Evolutionary conservation across 2,797 vertebrate species (phyloP).

Genomic region (Phaenicophaeus curvirostris): DNA sequence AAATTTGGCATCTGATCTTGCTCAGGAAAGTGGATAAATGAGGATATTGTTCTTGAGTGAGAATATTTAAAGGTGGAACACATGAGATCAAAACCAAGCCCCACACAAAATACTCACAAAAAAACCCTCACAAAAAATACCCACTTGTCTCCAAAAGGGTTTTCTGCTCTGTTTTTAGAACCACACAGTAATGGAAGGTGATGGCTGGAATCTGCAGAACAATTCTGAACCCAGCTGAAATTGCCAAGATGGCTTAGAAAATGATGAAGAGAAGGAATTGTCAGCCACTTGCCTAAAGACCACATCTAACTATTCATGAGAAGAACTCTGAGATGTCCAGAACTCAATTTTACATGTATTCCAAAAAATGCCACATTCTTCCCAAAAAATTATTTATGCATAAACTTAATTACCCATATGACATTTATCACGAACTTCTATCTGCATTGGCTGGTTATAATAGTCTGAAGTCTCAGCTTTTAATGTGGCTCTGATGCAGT

Average conservation of each 20-base stretch:
- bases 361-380: constrained; percentile 21
- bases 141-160: neutral
- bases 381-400: constrained; percentile 28
- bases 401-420: constrained; percentile 41
- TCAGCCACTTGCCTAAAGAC: neutral
- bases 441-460: neutral
- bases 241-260: neutral
- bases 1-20: neutral
- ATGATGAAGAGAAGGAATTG: neutral
- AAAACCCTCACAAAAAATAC: neutral
- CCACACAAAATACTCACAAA: neutral
- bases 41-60: neutral
- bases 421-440: constrained; percentile 35
- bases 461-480: constrained; percentile 16
- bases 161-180: neutral
- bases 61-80: neutral
- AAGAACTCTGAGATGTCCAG: neutral
- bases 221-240: neutral
- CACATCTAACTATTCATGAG: neutral
- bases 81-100: neutral
- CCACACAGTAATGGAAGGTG: neutral
- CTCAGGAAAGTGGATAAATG: neutral
- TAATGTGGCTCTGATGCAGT: neutral
- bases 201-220: neutral
- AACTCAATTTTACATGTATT: constrained; percentile 34